Evolutionary conservation across 2,888 invertebrate genomes (phyloP).

Genomic region (Drosophila meridionalis): DNA sequence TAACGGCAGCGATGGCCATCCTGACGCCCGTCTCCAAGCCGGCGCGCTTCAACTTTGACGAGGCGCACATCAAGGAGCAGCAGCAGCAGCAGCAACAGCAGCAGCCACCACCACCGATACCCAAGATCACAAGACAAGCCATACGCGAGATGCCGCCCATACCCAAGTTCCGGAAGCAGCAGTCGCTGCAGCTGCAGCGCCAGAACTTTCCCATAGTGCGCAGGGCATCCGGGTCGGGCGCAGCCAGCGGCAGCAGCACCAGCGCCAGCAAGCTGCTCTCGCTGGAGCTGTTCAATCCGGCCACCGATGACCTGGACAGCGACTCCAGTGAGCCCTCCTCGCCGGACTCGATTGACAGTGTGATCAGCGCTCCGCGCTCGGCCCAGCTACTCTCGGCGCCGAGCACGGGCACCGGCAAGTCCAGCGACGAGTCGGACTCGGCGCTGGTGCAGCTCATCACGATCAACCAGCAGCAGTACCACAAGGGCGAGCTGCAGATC

Average conservation of each 20-base stretch:
- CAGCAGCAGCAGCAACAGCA: constrained; percentile 3
- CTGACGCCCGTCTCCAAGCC: constrained; percentile 76
- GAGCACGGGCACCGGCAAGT: constrained; percentile 43
- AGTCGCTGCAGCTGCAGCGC: constrained; percentile 82
- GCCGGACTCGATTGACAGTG: constrained; percentile 94
- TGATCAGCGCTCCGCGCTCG: constrained; percentile 89
- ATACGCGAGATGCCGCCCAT: constrained; percentile 88
- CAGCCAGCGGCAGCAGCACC: constrained; percentile 84
- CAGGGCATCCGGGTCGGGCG: constrained; percentile 86
- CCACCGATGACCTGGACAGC: constrained; percentile 95
- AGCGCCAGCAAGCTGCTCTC: constrained; percentile 90
- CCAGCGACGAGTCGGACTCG: constrained; percentile 61
- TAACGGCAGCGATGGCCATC: constrained; percentile 84
- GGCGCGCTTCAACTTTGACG: constrained; percentile 56
- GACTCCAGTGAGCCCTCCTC: constrained; percentile 94
- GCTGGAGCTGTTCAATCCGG: constrained; percentile 94
- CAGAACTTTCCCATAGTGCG: constrained; percentile 90
- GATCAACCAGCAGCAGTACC: constrained; percentile 59
- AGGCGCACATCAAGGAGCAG: constrained; percentile 62
- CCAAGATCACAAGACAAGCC: constrained; percentile 87
- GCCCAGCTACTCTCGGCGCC: constrained; percentile 49
- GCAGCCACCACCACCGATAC: constrained; percentile 28
- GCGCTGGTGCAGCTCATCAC: constrained; percentile 50
- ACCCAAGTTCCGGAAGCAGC: constrained; percentile 86
- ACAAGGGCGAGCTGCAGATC: constrained; percentile 70